phyloP scores from a whole-genome alignment of 2,113 vertebrate genomes.

The Hirundichthys speculiger region DNA sequence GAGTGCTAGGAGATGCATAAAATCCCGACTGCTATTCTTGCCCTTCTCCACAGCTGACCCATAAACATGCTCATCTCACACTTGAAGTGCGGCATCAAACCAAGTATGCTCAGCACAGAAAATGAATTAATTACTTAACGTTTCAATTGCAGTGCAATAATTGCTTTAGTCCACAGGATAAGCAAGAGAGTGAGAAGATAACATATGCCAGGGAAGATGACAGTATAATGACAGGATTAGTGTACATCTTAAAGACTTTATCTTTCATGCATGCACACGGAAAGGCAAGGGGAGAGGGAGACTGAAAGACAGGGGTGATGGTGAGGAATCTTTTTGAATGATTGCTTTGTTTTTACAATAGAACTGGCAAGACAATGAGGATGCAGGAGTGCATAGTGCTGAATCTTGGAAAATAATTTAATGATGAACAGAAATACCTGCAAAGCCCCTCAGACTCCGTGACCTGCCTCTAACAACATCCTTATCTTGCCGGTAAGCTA shows the following conservation, averaged over 20 bases:
- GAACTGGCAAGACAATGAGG: slow-evolving; percentile 29
- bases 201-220: slow-evolving; percentile 59
- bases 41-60: slow-evolving; percentile 65
- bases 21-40: slow-evolving; percentile 74
- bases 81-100: slow-evolving; percentile 82
- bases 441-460: slow-evolving; percentile 34
- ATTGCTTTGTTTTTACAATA: slow-evolving; percentile 22
- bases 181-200: slow-evolving; percentile 83
- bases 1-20: slow-evolving; percentile 75
- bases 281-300: background rate
- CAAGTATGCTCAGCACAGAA: slow-evolving; percentile 86
- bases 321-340: slow-evolving; percentile 14
- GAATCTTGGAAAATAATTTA: slow-evolving; percentile 30
- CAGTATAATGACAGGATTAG: slow-evolving; percentile 76
- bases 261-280: slow-evolving; percentile 56
- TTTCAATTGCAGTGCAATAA: slow-evolving; percentile 87
- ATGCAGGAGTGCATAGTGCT: slow-evolving; percentile 7
- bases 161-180: slow-evolving; percentile 84
- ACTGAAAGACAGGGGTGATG: slow-evolving; percentile 1
- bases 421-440: slow-evolving; percentile 34
- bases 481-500: slow-evolving; percentile 29
- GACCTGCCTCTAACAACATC: slow-evolving; percentile 3
- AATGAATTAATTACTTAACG: slow-evolving; percentile 91
- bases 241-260: slow-evolving; percentile 64
- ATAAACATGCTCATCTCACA: slow-evolving; percentile 72